A percentile compares a stretch with the other conserved stretches of the same genome.
These are phyloP conservation scores for Athalia circularis DNA, from an alignment of 2,888 invertebrate species.

Conservation along the genomic window DNA sequence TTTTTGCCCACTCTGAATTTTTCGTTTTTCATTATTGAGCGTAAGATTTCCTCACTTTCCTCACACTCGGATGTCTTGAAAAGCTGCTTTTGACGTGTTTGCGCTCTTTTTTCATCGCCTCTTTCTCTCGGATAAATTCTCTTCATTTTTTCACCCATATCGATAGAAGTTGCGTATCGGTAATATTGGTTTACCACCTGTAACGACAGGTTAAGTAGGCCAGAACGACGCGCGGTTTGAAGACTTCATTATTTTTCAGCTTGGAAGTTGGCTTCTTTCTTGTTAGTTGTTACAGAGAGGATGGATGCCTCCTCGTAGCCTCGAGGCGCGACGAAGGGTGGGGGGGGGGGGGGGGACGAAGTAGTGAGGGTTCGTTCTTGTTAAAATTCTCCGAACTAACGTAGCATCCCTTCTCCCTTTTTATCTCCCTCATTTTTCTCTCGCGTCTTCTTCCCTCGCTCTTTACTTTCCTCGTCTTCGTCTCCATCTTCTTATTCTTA, in stretches of 20 bases:
- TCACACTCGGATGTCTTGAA: background rate
- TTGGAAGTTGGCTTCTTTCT: constrained; percentile 31
- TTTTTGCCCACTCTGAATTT: background rate
- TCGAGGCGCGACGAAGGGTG: constrained; percentile 11
- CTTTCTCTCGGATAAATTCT: too few species aligned
- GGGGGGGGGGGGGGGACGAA: too few species aligned
- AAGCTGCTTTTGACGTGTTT: too few species aligned
- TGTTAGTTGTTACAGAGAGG: constrained; percentile 41
- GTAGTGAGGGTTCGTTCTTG: constrained; percentile 55
- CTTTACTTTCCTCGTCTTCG: background rate
- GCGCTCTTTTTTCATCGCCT: too few species aligned
- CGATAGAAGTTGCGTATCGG: too few species aligned
- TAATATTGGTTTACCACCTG: background rate
- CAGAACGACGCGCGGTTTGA: constrained; percentile 52
- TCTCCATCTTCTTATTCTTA: background rate
- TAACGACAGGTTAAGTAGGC: constrained; percentile 26
- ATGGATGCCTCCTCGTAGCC: constrained; percentile 39
- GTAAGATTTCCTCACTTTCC: constrained; percentile 10
- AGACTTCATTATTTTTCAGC: constrained; percentile 66
- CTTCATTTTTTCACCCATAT: too few species aligned
- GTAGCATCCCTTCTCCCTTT: constrained; percentile 50
- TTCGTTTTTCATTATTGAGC: background rate
- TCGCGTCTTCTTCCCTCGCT: background rate
- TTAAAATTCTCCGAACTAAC: constrained; percentile 67
- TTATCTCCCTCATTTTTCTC: constrained; percentile 44